These are phyloP conservation scores for Halcyon smyrnensis DNA, from an alignment of 2,797 vertebrate genomes.

Conservation along the genomic window DNA sequence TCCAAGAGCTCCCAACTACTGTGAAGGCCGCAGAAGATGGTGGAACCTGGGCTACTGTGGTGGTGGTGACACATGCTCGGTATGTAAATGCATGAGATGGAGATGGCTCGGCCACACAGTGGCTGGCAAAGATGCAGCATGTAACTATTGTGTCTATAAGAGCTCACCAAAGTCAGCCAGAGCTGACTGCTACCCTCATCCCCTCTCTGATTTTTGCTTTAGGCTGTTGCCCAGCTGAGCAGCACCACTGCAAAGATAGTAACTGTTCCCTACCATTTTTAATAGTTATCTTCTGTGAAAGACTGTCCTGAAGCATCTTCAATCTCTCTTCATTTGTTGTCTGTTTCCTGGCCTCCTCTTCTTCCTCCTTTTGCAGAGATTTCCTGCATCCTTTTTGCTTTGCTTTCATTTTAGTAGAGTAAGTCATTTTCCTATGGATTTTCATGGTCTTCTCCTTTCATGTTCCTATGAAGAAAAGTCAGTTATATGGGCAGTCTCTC, in stretches of 20 bases:
- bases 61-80: neutral
- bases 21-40: neutral
- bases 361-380: slow-evolving; percentile 71
- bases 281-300: slow-evolving; percentile 74
- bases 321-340: slow-evolving; percentile 32
- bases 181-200: neutral
- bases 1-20: neutral
- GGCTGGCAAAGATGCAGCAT: neutral
- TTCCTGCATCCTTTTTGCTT: slow-evolving; percentile 69
- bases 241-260: neutral
- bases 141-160: neutral
- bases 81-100: neutral
- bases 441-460: slow-evolving; percentile 78
- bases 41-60: neutral
- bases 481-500: neutral
- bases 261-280: slow-evolving; percentile 77
- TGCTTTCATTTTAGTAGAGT: slow-evolving; percentile 71
- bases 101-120: neutral
- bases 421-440: slow-evolving; percentile 83
- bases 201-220: neutral
- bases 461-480: slow-evolving; percentile 77
- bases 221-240: neutral
- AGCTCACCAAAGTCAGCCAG: neutral
- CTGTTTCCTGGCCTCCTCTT: slow-evolving; percentile 51
- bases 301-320: slow-evolving; percentile 14